Percentiles rank a stretch among this genome's conserved stretches.
Evolutionary conservation across 2,797 vertebrate genomes (phyloP).

Genomic region (Threskiornis aethiopicus): DNA sequence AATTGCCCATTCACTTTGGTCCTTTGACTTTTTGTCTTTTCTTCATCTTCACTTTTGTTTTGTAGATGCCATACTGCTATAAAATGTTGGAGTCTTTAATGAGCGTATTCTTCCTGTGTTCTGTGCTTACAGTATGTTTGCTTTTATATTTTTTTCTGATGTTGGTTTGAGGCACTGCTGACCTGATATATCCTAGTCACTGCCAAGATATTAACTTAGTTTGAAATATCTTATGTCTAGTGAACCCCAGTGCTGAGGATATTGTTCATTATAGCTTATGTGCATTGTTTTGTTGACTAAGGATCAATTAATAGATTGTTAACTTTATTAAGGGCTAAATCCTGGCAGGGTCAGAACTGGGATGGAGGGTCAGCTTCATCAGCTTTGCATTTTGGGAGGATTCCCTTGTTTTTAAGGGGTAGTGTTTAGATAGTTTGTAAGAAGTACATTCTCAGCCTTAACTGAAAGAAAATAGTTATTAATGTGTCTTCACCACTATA

Average conservation of each 20-base stretch:
- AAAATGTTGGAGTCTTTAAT: background rate
- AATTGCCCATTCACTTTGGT: conserved; percentile 34
- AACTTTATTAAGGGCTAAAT: background rate
- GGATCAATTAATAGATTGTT: background rate
- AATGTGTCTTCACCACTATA: background rate
- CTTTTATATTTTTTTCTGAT: background rate
- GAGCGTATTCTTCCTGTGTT: background rate
- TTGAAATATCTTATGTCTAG: background rate
- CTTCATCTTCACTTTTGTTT: conserved; percentile 1
- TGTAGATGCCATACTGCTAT: background rate
- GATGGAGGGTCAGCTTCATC: background rate
- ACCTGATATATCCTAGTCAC: background rate
- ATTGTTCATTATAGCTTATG: background rate
- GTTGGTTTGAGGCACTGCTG: background rate
- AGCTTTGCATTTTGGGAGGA: background rate
- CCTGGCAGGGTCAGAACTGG: background rate
- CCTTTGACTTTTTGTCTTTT: conserved; percentile 53
- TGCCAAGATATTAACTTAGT: background rate
- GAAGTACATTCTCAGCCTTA: background rate
- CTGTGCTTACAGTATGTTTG: background rate
- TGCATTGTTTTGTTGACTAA: background rate
- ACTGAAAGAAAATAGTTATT: background rate
- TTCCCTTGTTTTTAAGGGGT: background rate
- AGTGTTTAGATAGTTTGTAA: background rate
- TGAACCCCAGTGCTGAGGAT: background rate